Evolutionary conservation across 2,888 invertebrate genomes (phyloP).

Genomic region (Oxyteleia sp.): DNA sequence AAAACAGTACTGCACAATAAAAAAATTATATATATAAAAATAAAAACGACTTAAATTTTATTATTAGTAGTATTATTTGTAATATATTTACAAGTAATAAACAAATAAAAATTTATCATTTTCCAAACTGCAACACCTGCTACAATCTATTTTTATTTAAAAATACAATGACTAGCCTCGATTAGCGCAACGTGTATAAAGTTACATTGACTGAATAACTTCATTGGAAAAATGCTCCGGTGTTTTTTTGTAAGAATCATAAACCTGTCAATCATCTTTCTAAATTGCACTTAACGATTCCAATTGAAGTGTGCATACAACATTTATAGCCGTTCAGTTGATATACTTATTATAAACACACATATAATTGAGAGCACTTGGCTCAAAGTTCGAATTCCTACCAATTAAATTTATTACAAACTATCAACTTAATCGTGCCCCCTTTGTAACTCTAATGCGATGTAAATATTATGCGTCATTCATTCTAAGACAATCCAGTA

Average conservation of each 20-base stretch:
- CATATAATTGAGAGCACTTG: constrained; percentile 39
- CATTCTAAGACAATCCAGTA: constrained; percentile 48
- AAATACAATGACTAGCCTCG: constrained; percentile 8
- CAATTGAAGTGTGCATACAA: constrained; percentile 20
- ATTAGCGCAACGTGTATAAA: not conserved
- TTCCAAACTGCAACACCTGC: no score
- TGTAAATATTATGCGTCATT: constrained; percentile 53
- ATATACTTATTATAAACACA: constrained; percentile 40
- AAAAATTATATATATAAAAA: no score
- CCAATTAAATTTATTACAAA: constrained; percentile 47
- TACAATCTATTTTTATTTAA: no score
- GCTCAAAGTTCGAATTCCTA: constrained; percentile 47
- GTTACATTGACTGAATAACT: not conserved
- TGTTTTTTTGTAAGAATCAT: constrained; percentile 1
- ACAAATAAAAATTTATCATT: no score
- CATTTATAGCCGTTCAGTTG: constrained; percentile 1
- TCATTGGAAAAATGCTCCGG: not conserved
- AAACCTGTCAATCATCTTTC: constrained; percentile 40
- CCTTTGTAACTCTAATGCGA: constrained; percentile 45
- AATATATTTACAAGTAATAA: no score
- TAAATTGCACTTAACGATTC: constrained; percentile 13
- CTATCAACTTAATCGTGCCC: constrained; percentile 41
- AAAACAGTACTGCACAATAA: no score
- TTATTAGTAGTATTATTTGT: no score
- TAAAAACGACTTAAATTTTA: no score